Conservation (phyloP, 2,888 invertebrate genomes). For the Polia nebulosa region DNA sequence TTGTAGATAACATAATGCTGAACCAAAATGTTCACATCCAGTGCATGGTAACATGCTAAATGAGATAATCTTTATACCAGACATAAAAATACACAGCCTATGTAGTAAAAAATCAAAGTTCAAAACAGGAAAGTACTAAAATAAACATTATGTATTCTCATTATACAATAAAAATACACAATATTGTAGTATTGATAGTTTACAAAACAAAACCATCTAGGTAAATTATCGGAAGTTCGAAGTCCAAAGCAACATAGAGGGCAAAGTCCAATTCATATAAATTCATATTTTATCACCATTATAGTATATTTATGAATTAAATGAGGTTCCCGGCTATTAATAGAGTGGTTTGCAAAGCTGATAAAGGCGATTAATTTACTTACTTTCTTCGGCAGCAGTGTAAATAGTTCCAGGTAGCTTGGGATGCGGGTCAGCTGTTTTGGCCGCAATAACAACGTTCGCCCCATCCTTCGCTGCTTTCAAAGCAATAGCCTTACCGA, state of each 20-base stretch:
- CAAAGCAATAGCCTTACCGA: constrained; percentile 98
- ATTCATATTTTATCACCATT: constrained; percentile 43
- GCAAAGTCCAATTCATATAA: constrained; percentile 78
- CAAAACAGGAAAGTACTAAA: background rate
- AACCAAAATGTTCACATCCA: background rate
- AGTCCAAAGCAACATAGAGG: constrained; percentile 63
- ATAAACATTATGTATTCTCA: background rate
- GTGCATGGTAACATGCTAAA: background rate
- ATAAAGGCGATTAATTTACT: constrained; percentile 65
- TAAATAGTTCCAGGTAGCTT: constrained; percentile 98
- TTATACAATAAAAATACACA: constrained; percentile 12
- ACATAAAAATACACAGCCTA: background rate
- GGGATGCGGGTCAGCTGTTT: constrained; percentile 97
- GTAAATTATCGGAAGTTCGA: constrained; percentile 49
- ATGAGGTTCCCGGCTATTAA: background rate
- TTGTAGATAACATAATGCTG: background rate
- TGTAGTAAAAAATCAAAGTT: background rate
- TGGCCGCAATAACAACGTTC: constrained; percentile 97
- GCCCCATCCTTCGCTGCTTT: constrained; percentile 98
- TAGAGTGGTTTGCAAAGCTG: background rate
- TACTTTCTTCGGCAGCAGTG: constrained; percentile 97
- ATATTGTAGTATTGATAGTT: constrained; percentile 65
- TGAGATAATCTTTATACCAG: background rate
- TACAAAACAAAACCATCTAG: constrained; percentile 53
- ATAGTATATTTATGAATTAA: constrained; percentile 51